Percentiles rank a stretch among this genome's conserved stretches.
Conservation (phyloP, 2,888 invertebrate genomes). For the Catotricha subobsoleta region DNA sequence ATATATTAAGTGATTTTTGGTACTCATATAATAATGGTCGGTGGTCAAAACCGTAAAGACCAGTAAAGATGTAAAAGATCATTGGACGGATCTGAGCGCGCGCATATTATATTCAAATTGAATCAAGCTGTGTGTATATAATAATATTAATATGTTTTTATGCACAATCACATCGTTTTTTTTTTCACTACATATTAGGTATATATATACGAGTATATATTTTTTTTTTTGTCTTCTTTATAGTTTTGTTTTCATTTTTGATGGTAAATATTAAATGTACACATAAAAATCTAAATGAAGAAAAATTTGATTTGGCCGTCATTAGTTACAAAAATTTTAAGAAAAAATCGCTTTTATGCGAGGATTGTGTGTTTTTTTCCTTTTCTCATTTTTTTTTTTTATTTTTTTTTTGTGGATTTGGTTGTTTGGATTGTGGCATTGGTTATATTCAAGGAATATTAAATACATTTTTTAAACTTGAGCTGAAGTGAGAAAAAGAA, state of each 20-base stretch:
- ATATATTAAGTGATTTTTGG: too few species aligned
- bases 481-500: not conserved
- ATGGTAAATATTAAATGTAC: not conserved
- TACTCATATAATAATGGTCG: too few species aligned
- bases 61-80: too few species aligned
- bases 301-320: conserved; percentile 5
- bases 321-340: not conserved
- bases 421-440: not conserved
- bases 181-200: not conserved
- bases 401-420: not conserved
- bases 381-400: not conserved
- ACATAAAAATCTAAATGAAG: conserved; percentile 1
- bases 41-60: too few species aligned
- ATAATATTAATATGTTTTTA: not conserved
- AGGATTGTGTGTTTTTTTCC: not conserved
- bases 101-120: conserved; percentile 4
- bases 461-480: not conserved
- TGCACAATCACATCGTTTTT: not conserved
- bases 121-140: conserved; percentile 5
- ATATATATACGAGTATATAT: not conserved
- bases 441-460: not conserved
- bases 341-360: too few species aligned
- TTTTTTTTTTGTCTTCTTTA: not conserved
- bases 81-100: conserved; percentile 2
- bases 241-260: not conserved